Evolutionary conservation across 2,888 invertebrate species (phyloP).

Genomic region (Boloria euphrosyne): DNA sequence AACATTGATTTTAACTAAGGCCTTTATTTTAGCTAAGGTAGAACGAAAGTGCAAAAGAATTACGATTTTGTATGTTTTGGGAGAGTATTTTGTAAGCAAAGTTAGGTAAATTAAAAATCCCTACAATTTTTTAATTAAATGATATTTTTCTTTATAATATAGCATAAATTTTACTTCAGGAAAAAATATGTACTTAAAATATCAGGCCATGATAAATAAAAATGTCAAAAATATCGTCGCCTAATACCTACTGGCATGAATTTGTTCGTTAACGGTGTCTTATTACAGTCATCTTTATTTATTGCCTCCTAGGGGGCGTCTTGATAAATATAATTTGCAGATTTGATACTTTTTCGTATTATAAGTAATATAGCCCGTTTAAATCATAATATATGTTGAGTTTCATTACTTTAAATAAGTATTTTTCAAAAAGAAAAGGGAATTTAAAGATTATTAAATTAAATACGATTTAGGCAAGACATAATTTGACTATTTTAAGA

Average conservation of each 20-base stretch:
- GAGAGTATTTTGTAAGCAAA: no score
- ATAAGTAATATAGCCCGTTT: not conserved
- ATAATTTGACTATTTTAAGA: not conserved
- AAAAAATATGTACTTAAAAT: not conserved
- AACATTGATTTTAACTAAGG: no score
- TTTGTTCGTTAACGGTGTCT: constrained; percentile 26
- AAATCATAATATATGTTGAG: not conserved
- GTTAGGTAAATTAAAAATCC: no score
- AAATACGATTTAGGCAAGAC: not conserved
- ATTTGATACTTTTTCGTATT: constrained; percentile 4
- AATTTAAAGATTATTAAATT: no score
- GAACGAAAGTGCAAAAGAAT: no score
- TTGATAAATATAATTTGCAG: constrained; percentile 23
- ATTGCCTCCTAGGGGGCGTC: constrained; percentile 21
- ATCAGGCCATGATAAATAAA: not conserved
- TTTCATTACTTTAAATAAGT: no score
- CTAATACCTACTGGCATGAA: constrained; percentile 9
- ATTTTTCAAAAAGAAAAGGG: no score
- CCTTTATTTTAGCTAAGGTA: no score
- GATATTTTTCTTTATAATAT: no score
- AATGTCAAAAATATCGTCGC: constrained; percentile 10
- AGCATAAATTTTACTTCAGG: no score
- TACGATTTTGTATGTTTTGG: no score
- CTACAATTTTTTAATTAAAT: no score
- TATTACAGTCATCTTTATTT: constrained; percentile 32